Conservation (phyloP, 2,797 vertebrate genomes). For the Harpagifer antarcticus region DNA sequence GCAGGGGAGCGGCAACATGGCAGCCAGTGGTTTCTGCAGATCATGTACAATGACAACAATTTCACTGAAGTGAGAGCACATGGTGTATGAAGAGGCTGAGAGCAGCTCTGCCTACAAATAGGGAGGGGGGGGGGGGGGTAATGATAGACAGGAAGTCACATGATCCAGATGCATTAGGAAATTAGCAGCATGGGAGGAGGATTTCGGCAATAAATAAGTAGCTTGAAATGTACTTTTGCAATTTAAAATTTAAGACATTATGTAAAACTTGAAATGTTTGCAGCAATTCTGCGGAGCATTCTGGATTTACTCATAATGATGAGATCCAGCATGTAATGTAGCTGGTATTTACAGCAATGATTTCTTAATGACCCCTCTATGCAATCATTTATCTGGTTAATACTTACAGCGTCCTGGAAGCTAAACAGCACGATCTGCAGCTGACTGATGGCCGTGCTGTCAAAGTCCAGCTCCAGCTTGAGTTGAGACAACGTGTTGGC, state of each 20-base stretch:
- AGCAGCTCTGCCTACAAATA: conserved; percentile 22
- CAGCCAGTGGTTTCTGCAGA: conserved; percentile 37
- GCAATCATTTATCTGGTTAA: background rate
- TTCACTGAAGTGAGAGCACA: conserved; percentile 29
- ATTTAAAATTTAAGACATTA: background rate
- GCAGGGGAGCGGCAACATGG: conserved; percentile 33
- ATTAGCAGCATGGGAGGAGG: conserved; percentile 8
- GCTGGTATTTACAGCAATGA: background rate
- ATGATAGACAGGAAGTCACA: conserved; percentile 31
- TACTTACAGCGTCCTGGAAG: conserved; percentile 98
- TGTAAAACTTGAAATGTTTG: no score
- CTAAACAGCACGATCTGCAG: conserved; percentile 97
- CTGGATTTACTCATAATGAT: background rate
- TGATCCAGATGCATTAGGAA: conserved; percentile 10
- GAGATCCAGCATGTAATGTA: background rate
- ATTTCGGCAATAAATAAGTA: background rate
- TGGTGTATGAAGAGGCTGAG: conserved; percentile 22
- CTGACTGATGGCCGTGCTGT: conserved; percentile 96
- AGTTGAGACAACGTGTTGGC: conserved; percentile 93
- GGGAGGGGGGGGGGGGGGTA: background rate
- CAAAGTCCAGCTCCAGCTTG: conserved; percentile 97
- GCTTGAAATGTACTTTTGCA: background rate
- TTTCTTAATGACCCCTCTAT: background rate
- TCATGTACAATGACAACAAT: conserved; percentile 42
- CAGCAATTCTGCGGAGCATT: background rate